These are phyloP conservation scores for Spisula subtruncata DNA, from an alignment of 2,888 invertebrate genomes.

Conservation along the genomic window DNA sequence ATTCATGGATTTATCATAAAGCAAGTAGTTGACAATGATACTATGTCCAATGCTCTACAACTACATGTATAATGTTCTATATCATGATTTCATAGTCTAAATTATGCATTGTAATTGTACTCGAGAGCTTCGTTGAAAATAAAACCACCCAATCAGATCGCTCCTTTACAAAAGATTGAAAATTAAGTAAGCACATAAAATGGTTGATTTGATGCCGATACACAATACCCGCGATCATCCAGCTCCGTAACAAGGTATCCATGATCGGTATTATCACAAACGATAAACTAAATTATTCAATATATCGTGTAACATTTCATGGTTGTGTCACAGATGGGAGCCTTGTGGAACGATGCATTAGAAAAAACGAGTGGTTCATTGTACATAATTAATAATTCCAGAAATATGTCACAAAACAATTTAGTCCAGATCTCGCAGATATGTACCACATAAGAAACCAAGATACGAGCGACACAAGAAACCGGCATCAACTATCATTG, in stretches of 20 bases:
- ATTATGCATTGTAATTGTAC: background rate
- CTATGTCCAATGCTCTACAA: too few relatives aligned
- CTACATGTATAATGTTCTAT: background rate
- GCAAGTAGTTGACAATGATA: too few relatives aligned
- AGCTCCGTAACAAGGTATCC: background rate
- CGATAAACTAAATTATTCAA: background rate
- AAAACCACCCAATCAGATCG: background rate
- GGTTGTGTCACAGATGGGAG: background rate
- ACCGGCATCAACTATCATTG: too few relatives aligned
- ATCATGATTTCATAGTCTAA: background rate
- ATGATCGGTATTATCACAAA: background rate
- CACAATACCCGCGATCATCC: background rate
- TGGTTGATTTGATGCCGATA: background rate
- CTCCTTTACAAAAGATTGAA: background rate
- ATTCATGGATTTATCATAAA: background rate
- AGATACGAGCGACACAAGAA: too few relatives aligned
- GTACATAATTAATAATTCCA: too few relatives aligned
- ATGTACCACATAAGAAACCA: too few relatives aligned
- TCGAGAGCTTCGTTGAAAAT: background rate
- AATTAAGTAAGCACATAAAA: background rate
- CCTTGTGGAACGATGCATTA: background rate
- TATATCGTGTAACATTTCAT: background rate
- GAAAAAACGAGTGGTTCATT: too few relatives aligned
- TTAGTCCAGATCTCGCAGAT: too few relatives aligned
- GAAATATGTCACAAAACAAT: too few relatives aligned